A percentile compares a stretch with the other conserved stretches of the same genome.
These are phyloP conservation scores for Pluvianellus socialis DNA, from an alignment of 2,113 vertebrate genomes.

Conservation along the genomic window DNA sequence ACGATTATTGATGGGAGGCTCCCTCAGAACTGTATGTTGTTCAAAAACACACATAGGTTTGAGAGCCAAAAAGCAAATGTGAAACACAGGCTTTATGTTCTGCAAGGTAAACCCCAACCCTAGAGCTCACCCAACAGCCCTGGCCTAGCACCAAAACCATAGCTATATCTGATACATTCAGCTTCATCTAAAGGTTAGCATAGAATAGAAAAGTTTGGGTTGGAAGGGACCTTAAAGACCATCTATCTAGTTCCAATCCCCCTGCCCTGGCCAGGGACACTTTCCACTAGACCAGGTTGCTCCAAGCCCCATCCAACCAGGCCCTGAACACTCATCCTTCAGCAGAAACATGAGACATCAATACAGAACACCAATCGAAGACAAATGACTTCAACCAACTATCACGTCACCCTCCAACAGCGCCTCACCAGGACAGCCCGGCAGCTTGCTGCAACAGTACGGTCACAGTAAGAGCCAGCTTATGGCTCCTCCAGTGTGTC, in stretches of 20 bases:
- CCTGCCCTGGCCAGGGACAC: not conserved
- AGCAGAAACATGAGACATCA: not conserved
- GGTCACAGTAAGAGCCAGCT: not conserved
- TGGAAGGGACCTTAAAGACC: not conserved
- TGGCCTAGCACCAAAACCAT: not conserved
- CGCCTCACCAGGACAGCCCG: not conserved
- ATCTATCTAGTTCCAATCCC: not conserved
- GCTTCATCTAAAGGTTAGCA: not conserved
- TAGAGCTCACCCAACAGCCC: not conserved
- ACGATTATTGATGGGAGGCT: not conserved
- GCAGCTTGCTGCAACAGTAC: not conserved
- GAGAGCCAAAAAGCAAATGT: not conserved
- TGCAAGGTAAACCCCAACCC: not conserved
- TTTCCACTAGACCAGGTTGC: not conserved
- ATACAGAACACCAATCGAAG: not conserved
- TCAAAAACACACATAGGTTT: not conserved
- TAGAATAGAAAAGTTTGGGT: not conserved
- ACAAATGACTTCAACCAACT: not conserved
- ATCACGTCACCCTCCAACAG: not conserved
- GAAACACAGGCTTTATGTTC: not conserved
- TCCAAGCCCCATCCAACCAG: not conserved
- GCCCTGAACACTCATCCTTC: not conserved
- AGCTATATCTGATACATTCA: not conserved
- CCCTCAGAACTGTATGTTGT: constrained; percentile 1
- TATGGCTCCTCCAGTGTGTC: not conserved